Evolutionary conservation across 2,888 invertebrate species (phyloP), one percentile per base, ranked within the genome.

Genomic region (Ophion costatus): DNA sequence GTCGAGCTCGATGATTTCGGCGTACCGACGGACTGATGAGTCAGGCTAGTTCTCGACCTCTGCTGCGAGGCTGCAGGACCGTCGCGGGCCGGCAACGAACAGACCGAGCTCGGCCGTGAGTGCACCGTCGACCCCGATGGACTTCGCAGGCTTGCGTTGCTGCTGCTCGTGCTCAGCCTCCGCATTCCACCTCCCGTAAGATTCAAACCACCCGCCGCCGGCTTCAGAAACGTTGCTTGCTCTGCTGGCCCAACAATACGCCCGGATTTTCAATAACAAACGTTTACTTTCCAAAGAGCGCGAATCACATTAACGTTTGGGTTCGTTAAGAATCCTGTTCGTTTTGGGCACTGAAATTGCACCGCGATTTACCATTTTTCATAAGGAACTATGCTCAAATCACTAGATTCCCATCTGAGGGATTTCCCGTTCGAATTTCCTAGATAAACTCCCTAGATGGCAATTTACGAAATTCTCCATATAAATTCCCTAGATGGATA

Each of bases 201-300:
- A 9, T 63, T 79, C 24, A 80, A 51, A 0, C 38, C 76, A 59
- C 59, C 74, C 10, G 67, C 45, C 3, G 82, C 75, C 9, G 88
- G 86, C 67, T 88, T 90, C 56, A 80, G 33, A 75, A 88, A 88
- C 17, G 76, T 76, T 45, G 14, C 79, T 42, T 75, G 70, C 4
- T 82, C 84, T 82, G 74, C 7, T 22, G 20, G 4, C 4, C 56
- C 14, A 33, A 59, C 59, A 20, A 29, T 7, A 42, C 11, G 4
- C n/a, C 24, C 38, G 29, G 0, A 66, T 51, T 5, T 17, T 14
- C 17, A 24, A 29, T 67, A 11, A 51, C 17, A 22, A 7, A 42
- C 33, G 2, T 76, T 56, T 22, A 45, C 17, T 17, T 51, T 17
- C 9, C 0, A 6, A 38, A 38, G 51, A 14, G 3, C 4, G 5